Evolutionary conservation across 2,113 vertebrate species (phyloP).

Genomic region (Cygnus atratus): DNA sequence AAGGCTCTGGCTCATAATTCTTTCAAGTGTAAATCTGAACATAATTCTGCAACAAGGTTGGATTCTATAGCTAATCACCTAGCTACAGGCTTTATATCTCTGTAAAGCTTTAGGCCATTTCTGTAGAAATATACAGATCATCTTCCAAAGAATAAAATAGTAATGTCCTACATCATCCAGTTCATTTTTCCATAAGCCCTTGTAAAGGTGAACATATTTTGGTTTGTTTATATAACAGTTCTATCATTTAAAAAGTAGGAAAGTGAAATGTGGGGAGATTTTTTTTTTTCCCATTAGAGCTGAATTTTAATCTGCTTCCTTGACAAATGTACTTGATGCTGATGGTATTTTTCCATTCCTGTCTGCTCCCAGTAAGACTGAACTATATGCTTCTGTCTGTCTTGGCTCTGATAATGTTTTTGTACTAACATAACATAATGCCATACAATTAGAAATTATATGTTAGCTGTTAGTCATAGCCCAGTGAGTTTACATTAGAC

Average conservation of each 20-base stretch:
- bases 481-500: slow-evolving; percentile 78
- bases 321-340: slow-evolving; percentile 53
- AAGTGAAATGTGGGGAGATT: neutral
- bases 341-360: slow-evolving; percentile 64
- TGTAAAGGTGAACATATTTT: slow-evolving; percentile 26
- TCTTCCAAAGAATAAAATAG: slow-evolving; percentile 47
- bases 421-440: slow-evolving; percentile 73
- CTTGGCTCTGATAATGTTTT: slow-evolving; percentile 70
- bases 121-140: neutral
- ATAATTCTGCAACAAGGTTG: slow-evolving; percentile 38
- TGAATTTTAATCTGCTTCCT: slow-evolving; percentile 60
- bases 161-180: neutral
- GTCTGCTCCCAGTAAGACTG: slow-evolving; percentile 57
- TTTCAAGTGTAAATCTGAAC: slow-evolving; percentile 61
- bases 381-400: slow-evolving; percentile 50
- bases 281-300: slow-evolving; percentile 46
- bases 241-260: neutral
- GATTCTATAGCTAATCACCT: neutral
- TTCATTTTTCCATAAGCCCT: slow-evolving; percentile 20
- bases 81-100: neutral
- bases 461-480: slow-evolving; percentile 76
- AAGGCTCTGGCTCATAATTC: slow-evolving; percentile 3
- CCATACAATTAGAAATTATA: slow-evolving; percentile 76
- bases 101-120: slow-evolving; percentile 23
- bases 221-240: slow-evolving; percentile 41